Evolutionary conservation across 2,113 vertebrate species (phyloP).

Genomic region (Cisticola juncidis): DNA sequence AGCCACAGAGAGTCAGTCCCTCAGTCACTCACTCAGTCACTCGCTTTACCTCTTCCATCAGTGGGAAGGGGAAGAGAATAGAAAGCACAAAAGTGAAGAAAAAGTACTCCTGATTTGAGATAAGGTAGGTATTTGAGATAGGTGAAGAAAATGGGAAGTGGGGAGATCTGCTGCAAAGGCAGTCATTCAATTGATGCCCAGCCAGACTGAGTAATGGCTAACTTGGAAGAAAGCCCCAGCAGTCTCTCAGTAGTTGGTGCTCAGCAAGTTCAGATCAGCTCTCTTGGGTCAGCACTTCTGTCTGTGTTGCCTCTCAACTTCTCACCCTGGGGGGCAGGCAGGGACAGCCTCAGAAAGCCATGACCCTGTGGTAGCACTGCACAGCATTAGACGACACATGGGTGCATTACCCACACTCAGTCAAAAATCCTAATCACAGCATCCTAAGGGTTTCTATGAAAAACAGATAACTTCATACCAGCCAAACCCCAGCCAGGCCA

Average conservation of each 20-base stretch:
- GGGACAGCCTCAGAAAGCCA: background rate
- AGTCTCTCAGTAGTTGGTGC: background rate
- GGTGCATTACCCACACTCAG: background rate
- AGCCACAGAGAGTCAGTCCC: background rate
- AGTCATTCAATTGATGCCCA: fast-evolving
- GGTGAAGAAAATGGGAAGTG: background rate
- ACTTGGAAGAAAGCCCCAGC: background rate
- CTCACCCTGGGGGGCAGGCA: background rate
- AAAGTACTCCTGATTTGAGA: background rate
- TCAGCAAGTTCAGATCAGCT: background rate
- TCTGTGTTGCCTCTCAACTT: background rate
- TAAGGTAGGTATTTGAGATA: background rate
- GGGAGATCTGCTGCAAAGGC: fast-evolving
- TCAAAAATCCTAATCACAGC: background rate
- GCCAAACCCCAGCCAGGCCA: background rate
- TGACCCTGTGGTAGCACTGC: background rate
- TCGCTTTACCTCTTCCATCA: background rate
- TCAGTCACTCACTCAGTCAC: background rate
- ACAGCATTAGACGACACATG: background rate
- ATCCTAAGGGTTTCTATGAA: background rate
- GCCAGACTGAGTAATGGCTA: background rate
- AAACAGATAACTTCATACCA: background rate
- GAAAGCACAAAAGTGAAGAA: background rate
- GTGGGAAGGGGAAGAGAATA: background rate
- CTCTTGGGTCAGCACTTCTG: background rate